Base-by-base conservation (phyloP, 2,888 invertebrate species). In the Neocrepidodera transversa region DNA sequence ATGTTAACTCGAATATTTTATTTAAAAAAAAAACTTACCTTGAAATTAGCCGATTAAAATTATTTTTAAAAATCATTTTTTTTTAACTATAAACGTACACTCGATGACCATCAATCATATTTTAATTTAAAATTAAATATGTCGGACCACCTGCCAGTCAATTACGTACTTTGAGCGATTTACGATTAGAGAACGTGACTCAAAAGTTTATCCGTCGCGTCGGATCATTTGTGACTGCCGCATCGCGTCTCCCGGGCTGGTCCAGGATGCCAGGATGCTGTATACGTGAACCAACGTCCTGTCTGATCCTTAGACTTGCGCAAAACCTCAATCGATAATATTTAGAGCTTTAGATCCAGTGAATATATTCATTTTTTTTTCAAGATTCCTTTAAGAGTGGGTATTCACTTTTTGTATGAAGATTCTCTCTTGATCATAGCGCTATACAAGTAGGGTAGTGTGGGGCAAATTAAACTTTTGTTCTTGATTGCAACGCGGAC, bases 161-260 rank as follows among this genome's bases (percentile, higher is more conserved):
- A 38, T 45, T 18, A 45, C 45, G 45, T 11, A 50, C 35, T 38
- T 50, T 38, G 10, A 16, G n/a, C 17, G 16, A 36, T 32, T 13
- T 17, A 20, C 48, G 48, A 48, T 11, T 18, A 17, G 18, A 48
- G 32, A 35, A 11, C 48, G 35, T n/a, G 18, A 32, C 2, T 17
- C 14, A n/a, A 32, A 48, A 48, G 11, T 16, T 30, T 48, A 30
- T 13, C 3, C 48, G n/a, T n/a, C n/a, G n/a, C 54, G 54, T 71
- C 72, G 67, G 54, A 76, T 71, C 74, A 74, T 74, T 52, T 42
- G 42, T 20, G 74, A 78, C 77, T 77, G 74, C 78, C 76, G 78
- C 78, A 77, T 74, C 73, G 75, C 77, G 42, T 51, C 49, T 50
- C 60, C 76, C 76, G 76, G 77, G 77, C 77, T 74, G 74, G 77